A percentile compares a stretch with the other conserved stretches of the same genome.
These are phyloP conservation scores for Cyprinodon brontotheroides DNA, from an alignment of 2,113 vertebrate genomes.

Conservation along the genomic window DNA sequence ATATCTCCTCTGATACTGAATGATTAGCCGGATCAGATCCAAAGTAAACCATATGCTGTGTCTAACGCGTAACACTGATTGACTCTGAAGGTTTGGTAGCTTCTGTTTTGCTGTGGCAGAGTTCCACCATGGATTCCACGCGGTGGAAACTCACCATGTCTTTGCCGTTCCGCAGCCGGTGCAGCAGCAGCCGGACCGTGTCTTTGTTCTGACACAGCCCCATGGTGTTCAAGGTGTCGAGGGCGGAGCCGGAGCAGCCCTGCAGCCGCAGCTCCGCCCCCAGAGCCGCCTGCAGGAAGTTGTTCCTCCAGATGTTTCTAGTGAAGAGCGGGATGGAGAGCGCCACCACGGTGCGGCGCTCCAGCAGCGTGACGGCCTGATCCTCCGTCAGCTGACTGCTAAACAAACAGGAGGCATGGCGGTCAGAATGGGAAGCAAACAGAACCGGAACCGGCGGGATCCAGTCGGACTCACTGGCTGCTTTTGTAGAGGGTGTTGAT, in stretches of 20 bases:
- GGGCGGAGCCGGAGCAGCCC: conserved; percentile 61
- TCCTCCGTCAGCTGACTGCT: conserved; percentile 62
- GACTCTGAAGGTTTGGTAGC: too few species aligned
- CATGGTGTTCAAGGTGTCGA: conserved; percentile 71
- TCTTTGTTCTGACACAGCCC: conserved; percentile 75
- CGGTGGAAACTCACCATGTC: conserved; percentile 44
- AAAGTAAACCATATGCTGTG: too few species aligned
- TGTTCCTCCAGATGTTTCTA: conserved; percentile 75
- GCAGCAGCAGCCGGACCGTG: conserved; percentile 62
- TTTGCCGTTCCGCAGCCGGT: conserved; percentile 47
- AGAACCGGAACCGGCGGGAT: neutral
- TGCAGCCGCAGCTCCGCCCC: conserved; percentile 69
- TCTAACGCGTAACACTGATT: too few species aligned
- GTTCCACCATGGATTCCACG: neutral
- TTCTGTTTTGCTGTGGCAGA: too few species aligned
- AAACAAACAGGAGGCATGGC: neutral
- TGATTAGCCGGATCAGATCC: too few species aligned
- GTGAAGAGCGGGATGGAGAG: conserved; percentile 72
- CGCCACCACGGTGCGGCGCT: conserved; percentile 61
- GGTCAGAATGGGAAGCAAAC: neutral
- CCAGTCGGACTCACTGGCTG: conserved; percentile 53
- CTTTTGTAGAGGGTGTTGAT: conserved; percentile 53
- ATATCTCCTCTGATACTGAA: too few species aligned
- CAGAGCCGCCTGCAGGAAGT: conserved; percentile 69
- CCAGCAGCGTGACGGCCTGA: conserved; percentile 62